Evolutionary conservation across 2,797 vertebrate genomes (phyloP).

Genomic region (Rhinichthys osculus): DNA sequence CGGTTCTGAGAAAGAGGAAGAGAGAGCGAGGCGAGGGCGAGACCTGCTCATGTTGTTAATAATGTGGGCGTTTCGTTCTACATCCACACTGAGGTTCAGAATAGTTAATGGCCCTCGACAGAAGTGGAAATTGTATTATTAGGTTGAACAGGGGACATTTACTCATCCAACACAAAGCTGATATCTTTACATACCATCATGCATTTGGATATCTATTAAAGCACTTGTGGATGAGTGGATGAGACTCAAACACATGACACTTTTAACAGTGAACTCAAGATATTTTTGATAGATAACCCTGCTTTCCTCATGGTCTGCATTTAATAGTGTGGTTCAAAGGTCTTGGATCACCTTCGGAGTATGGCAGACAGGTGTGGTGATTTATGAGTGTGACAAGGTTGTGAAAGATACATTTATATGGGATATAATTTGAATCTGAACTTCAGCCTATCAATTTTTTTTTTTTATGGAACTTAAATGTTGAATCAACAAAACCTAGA

Average conservation of each 20-base stretch:
- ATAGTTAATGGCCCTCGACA: conserved; percentile 29
- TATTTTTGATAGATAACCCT: background rate
- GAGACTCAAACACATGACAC: background rate
- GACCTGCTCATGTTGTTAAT: conserved; percentile 23
- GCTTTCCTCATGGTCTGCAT: background rate
- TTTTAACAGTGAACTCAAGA: background rate
- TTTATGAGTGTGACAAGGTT: too few relatives aligned
- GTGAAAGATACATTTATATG: too few relatives aligned
- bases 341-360: background rate
- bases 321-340: background rate
- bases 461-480: background rate
- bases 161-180: background rate
- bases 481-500: background rate
- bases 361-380: too few relatives aligned
- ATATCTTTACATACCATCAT: background rate
- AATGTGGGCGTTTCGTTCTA: conserved; percentile 33
- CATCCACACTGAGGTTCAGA: conserved; percentile 15
- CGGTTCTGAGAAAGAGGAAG: conserved; percentile 2
- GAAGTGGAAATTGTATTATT: conserved; percentile 27
- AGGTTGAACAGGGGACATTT: conserved; percentile 14
- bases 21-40: conserved; percentile 14
- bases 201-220: conserved; percentile 22
- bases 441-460: background rate
- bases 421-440: too few relatives aligned
- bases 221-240: background rate